These are phyloP conservation scores for Amiota minor DNA, from an alignment of 2,888 invertebrate species.

Conservation along the genomic window DNA sequence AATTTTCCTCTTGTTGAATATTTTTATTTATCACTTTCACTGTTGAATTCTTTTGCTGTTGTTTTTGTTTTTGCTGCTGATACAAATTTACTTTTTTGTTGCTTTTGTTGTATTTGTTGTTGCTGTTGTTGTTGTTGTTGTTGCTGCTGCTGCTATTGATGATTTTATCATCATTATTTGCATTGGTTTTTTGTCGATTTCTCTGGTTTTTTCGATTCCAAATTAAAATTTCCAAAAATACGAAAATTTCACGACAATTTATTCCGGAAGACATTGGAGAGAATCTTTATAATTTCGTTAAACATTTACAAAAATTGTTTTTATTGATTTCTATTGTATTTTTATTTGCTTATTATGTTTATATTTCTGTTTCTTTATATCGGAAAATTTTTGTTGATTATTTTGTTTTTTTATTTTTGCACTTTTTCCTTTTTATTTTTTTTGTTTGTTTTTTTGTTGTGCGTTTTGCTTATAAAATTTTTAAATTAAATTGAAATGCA, in stretches of 20 bases:
- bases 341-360: conserved; percentile 24
- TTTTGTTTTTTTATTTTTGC: conserved; percentile 22
- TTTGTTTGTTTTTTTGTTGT: neutral
- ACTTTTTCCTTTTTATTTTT: conserved; percentile 22
- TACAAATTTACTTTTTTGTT: conserved; percentile 36
- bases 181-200: conserved; percentile 69
- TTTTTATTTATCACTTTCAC: conserved; percentile 56
- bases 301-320: conserved; percentile 28
- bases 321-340: conserved; percentile 23
- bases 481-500: neutral
- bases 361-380: conserved; percentile 10
- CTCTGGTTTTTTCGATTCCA: conserved; percentile 71
- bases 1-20: conserved; percentile 30
- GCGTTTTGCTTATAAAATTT: neutral
- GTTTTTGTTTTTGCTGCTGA: conserved; percentile 45
- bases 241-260: conserved; percentile 72
- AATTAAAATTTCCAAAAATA: conserved; percentile 72
- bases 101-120: conserved; percentile 23
- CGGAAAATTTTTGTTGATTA: neutral
- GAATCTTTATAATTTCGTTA: conserved; percentile 46
- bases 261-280: conserved; percentile 72
- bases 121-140: conserved; percentile 39
- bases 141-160: conserved; percentile 36
- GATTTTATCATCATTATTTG: conserved; percentile 52
- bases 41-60: conserved; percentile 38